phyloP scores from a whole-genome alignment of 2,888 invertebrate genomes.

The Eudiplozoon nipponicum region DNA sequence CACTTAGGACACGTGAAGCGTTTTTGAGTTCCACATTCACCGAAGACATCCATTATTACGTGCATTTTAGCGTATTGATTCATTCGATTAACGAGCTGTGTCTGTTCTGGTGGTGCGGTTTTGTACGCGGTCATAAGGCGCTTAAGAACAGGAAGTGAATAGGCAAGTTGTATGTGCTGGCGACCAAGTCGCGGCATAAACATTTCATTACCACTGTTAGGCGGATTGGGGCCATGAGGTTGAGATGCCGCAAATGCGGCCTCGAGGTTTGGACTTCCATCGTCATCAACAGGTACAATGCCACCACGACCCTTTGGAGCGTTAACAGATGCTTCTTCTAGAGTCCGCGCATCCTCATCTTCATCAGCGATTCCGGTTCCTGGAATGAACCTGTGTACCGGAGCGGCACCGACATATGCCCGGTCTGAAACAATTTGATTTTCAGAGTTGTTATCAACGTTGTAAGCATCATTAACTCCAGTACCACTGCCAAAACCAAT shows the following conservation, averaged over 20 bases:
- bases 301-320: background rate
- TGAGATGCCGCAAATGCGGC: background rate
- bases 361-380: background rate
- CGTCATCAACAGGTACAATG: constrained; percentile 1
- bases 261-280: background rate
- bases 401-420: background rate
- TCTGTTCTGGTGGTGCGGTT: background rate
- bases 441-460: background rate
- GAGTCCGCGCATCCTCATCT: background rate
- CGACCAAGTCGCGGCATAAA: background rate
- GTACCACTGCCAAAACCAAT: background rate
- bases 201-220: background rate
- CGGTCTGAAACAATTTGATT: too few species aligned
- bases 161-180: constrained; percentile 10
- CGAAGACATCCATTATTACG: constrained; percentile 6
- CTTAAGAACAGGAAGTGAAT: constrained; percentile 10
- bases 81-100: constrained; percentile 9
- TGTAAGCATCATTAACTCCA: background rate
- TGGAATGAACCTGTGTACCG: background rate
- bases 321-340: background rate
- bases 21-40: constrained; percentile 2
- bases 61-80: constrained; percentile 9
- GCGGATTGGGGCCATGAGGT: too few species aligned
- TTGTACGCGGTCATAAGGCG: too few species aligned
- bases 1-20: constrained; percentile 7